These are phyloP conservation scores for Cantharis nigra DNA, from an alignment of 2,888 invertebrate species.

Conservation along the genomic window DNA sequence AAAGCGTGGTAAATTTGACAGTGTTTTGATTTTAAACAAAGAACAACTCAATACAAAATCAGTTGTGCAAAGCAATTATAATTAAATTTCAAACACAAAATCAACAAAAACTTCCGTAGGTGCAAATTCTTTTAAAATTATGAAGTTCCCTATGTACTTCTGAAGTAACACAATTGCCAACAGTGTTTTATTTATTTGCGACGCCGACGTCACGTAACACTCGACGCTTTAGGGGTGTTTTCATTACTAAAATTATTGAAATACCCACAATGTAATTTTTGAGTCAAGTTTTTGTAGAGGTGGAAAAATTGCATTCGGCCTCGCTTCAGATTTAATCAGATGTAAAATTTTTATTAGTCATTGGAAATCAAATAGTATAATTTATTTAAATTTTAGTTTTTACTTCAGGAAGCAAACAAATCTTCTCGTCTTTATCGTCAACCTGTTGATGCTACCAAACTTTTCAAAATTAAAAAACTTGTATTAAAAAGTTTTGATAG, in stretches of 20 bases:
- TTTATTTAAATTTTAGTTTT: not conserved
- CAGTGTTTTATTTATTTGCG: not conserved
- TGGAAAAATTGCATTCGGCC: too few relatives aligned
- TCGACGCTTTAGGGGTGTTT: not conserved
- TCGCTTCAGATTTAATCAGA: too few relatives aligned
- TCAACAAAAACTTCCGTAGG: not conserved
- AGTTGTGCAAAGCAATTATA: not conserved
- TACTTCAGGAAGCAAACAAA: not conserved
- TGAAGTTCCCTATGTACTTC: not conserved
- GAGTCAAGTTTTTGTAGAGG: not conserved
- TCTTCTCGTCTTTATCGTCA: not conserved
- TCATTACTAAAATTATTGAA: not conserved
- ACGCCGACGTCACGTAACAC: not conserved
- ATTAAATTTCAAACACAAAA: not conserved
- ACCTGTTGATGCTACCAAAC: not conserved
- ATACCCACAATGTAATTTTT: not conserved
- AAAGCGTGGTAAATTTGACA: too few relatives aligned
- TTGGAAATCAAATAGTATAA: not conserved
- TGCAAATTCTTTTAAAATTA: not conserved
- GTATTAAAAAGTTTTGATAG: too few relatives aligned
- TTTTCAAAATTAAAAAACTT: not conserved
- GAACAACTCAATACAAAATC: not conserved
- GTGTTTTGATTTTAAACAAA: not conserved
- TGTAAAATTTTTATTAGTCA: not conserved
- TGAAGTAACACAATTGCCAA: not conserved